Evolutionary conservation across 2,888 invertebrate genomes (phyloP), one percentile per base, ranked within the genome.

Genomic region (Calameuta idolon): DNA sequence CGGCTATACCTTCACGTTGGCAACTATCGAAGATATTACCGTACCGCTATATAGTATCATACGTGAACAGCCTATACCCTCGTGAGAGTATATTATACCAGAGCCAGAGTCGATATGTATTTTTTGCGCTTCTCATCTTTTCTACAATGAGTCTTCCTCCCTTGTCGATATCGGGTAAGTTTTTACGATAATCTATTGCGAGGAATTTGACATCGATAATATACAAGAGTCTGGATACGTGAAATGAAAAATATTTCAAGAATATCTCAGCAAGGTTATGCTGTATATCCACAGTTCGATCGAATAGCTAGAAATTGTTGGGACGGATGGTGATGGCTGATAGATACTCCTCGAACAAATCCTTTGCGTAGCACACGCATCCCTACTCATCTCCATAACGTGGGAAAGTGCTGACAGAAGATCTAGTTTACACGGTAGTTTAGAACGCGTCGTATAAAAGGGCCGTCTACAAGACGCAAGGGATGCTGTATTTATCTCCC

Each of bases 381-480:
- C 55, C 55, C 23, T 55, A 55, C 55, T 15, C 55, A 71, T 34
- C 30, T 34, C 71, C 11, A 33, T 77, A 35, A 69, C 75, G 37
- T 76, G 34, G 80, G 83, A 85, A 85, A 85, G 81, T 82, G 85
- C 86, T 86, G 85, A 85, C 86, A 80, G 78, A 79, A 69, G 79
- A 82, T 82, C 83, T 82, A 81, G 83, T 85, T 86, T 81, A 82
- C 85, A 77, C 79, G 79, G 77, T 81, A 81, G 83, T 86, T 85
- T 86, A 85, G 81, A 83, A 80, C 85, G 15, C 35, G 12, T 35
- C 34, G 9, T 23, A 55, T 55, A 55, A 55, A 55, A 55, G 55
- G 23, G 55, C 55, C 55, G 55, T 55, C 55, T 55, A 3, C 23
- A 23, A 55, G 55, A 55, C 23, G 55, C 55, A 55, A 23, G 55